phyloP scores from a whole-genome alignment of 2,888 invertebrate species.

The Charanyca ferruginea region DNA sequence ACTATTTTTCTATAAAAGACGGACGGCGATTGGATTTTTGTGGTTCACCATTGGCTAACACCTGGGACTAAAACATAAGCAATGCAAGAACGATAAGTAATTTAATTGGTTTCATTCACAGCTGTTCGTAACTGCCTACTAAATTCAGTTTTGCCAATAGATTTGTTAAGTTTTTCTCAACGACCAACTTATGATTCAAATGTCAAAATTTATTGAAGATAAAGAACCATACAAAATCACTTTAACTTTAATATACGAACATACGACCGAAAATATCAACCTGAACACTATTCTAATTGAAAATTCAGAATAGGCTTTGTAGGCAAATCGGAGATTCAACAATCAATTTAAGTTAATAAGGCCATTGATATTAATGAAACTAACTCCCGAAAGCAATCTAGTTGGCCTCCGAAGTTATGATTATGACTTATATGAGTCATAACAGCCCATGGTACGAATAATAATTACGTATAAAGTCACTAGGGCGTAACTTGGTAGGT shows the following conservation, averaged over 20 bases:
- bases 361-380: conserved; percentile 39
- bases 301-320: neutral
- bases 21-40: too few species aligned
- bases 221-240: neutral
- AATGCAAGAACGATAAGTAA: conserved; percentile 5
- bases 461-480: conserved; percentile 54
- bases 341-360: conserved; percentile 19
- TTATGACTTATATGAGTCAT: conserved; percentile 53
- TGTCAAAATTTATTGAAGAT: conserved; percentile 10
- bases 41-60: neutral
- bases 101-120: conserved; percentile 1
- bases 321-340: neutral
- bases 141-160: conserved; percentile 22
- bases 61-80: neutral
- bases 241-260: neutral
- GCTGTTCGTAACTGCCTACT: conserved; percentile 1
- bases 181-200: conserved; percentile 6
- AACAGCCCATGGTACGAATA: conserved; percentile 45
- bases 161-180: conserved; percentile 32
- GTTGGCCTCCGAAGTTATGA: conserved; percentile 46
- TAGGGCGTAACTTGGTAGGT: conserved; percentile 56
- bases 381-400: conserved; percentile 52
- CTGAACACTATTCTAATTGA: neutral
- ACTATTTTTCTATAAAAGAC: too few species aligned
- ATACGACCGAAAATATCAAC: conserved; percentile 1